Evolutionary conservation across 2,797 vertebrate genomes (phyloP).

Genomic region (Ctenopoma multispine): DNA sequence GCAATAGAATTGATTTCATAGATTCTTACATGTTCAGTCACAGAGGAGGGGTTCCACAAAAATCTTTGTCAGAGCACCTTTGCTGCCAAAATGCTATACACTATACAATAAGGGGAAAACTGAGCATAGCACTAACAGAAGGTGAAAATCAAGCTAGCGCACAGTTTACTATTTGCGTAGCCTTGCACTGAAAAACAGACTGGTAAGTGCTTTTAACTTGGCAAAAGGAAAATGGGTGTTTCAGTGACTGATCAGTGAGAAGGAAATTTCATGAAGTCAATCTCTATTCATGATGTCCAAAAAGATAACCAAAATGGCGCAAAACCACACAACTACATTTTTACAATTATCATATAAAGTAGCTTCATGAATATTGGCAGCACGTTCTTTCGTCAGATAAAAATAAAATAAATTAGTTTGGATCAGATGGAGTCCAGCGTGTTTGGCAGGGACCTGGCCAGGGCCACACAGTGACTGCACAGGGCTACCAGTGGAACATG

Average conservation of each 20-base stretch:
- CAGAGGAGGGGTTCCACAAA: neutral
- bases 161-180: no score
- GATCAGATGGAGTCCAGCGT: neutral
- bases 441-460: no score
- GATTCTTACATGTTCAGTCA: neutral
- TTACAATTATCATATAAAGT: neutral
- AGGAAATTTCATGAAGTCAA: neutral
- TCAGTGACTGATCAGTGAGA: neutral
- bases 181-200: no score
- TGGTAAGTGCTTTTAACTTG: no score
- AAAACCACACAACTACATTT: neutral
- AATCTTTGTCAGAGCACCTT: no score
- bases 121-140: no score
- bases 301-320: neutral
- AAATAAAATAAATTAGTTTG: neutral
- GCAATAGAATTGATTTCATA: slow-evolving; percentile 6
- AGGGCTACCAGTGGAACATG: no score
- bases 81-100: no score
- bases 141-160: no score
- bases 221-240: neutral
- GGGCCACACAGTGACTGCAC: no score
- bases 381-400: neutral
- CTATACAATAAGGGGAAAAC: no score
- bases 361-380: neutral
- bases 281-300: neutral